These are phyloP conservation scores for Smithornis capensis DNA, from an alignment of 2,113 vertebrate species.

Conservation along the genomic window DNA sequence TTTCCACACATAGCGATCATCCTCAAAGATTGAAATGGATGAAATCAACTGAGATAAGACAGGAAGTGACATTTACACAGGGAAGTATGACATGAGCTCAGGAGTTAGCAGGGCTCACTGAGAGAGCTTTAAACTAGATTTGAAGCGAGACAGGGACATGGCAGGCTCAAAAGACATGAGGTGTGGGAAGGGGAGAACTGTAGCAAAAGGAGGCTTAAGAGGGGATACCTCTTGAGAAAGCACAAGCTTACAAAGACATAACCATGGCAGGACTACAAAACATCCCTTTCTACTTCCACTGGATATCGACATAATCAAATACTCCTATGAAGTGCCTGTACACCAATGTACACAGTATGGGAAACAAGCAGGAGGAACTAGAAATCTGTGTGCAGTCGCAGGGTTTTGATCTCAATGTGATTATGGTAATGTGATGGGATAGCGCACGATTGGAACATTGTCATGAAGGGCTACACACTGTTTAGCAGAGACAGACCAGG, in stretches of 20 bases:
- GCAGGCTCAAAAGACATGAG: neutral
- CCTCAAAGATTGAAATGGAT: neutral
- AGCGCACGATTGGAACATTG: neutral
- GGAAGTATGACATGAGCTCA: neutral
- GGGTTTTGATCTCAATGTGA: neutral
- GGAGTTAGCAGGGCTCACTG: neutral
- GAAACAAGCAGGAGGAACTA: neutral
- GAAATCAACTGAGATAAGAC: neutral
- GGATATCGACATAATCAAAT: neutral
- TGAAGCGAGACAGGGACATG: neutral
- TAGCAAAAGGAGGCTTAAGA: neutral
- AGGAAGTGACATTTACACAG: neutral
- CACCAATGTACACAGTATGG: neutral
- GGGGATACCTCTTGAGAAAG: neutral
- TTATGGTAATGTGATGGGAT: neutral
- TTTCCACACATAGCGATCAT: neutral
- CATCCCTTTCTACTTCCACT: neutral
- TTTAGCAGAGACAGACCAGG: neutral
- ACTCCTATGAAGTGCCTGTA: neutral
- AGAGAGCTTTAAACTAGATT: neutral
- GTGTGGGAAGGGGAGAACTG: neutral
- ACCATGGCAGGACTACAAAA: neutral
- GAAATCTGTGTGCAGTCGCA: neutral
- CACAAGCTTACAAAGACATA: neutral
- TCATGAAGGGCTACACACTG: rapidly evolving